Evolutionary conservation across 2,888 invertebrate species (phyloP), one percentile per base, ranked within the genome.

Genomic region (Caenorhabditis becei): DNA sequence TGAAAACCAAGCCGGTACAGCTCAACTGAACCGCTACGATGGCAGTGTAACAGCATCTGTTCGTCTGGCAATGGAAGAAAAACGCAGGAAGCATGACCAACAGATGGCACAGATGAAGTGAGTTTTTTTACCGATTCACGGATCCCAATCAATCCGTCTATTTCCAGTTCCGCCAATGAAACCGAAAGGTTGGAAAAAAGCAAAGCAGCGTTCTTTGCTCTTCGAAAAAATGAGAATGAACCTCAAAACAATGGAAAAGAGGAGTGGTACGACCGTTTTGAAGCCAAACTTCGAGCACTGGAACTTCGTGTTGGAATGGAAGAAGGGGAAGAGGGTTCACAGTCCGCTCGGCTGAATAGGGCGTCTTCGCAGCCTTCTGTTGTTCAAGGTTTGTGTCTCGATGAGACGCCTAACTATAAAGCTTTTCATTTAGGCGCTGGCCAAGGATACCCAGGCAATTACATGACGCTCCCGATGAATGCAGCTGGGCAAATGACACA

Each of bases 161-260:
- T n/a, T n/a, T n/a, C n/a, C 82, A 90, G 89, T 54, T 86, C 88
- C 11, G 81, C 83, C 56, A 84, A 85, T 24, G 90, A 89, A 63
- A 83, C 79, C 16, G 89, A 90, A 47, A 77, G 90, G 35, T 72
- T 80, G 41, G 87, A 90, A 72, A 85, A 83, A 80, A 85, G 89
- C 54, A 91, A 91, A 61, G 89, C 89, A 4, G 90, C 90, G 14
- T 91, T 91, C 79, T 91, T 91, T 80, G 87, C 88, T 26, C 82
- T 90, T 11, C 67, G 66, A 20, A 82, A 82, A 16, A 77, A 77
- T 32, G 77, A 82, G 14, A 75, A 74, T 26, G 66, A 71, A 10
- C 74, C 49, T 18, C 44, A 53, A 23, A 63, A 58, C 49, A 59
- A 56, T 24, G 78, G 65, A 7, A 80, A 80, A 41, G 77, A 75